Conservation (phyloP, 1,140 invertebrate genomes). For the Ips nitidus region DNA sequence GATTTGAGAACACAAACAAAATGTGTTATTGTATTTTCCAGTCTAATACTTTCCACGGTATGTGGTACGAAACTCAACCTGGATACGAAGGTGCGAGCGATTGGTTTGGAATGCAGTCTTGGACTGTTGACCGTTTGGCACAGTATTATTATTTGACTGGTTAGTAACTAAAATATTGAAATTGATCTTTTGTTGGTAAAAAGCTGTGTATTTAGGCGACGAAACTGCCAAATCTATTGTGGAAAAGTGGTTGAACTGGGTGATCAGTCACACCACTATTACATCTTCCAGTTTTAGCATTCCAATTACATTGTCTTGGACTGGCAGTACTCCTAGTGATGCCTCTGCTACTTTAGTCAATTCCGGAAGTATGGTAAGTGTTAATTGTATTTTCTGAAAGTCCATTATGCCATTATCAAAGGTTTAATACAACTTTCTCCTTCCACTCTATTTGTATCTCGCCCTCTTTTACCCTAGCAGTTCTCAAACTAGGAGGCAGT, state of each 20-base stretch:
- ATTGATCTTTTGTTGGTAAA: not conserved
- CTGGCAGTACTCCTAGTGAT: too few species aligned
- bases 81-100: slow-evolving; percentile 38
- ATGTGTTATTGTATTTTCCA: slow-evolving; percentile 1
- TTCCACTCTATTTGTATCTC: too few species aligned
- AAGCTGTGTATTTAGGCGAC: slow-evolving; percentile 8
- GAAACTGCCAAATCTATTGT: slow-evolving; percentile 25
- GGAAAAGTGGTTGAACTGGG: slow-evolving; percentile 32
- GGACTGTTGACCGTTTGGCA: slow-evolving; percentile 37
- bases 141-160: slow-evolving; percentile 39
- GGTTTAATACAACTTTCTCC: too few species aligned
- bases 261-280: slow-evolving; percentile 11
- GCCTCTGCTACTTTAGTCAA: too few species aligned
- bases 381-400: too few species aligned
- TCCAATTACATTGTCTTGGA: too few species aligned
- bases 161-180: not conserved
- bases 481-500: too few species aligned
- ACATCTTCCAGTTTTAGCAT: not conserved
- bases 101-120: slow-evolving; percentile 40
- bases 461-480: too few species aligned
- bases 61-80: slow-evolving; percentile 39
- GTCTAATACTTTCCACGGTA: slow-evolving; percentile 36
- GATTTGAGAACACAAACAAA: not conserved
- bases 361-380: too few species aligned
- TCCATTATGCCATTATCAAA: too few species aligned